Evolutionary conservation across 2,888 invertebrate genomes (phyloP).

Genomic region (Macrosiphum euphorbiae): DNA sequence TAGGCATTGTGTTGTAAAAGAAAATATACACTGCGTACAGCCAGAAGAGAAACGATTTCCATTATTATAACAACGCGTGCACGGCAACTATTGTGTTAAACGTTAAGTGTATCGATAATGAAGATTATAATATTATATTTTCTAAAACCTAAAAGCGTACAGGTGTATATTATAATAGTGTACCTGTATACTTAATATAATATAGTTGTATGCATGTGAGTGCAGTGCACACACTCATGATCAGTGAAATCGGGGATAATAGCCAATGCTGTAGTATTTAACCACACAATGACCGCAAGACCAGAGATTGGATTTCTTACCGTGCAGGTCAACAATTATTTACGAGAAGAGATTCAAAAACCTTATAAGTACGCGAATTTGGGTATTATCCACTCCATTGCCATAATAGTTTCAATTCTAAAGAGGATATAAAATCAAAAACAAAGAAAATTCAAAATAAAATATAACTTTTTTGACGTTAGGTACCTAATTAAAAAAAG

Average conservation of each 20-base stretch:
- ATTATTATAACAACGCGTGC: constrained; percentile 16
- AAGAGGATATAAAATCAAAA: neutral
- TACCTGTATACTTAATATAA: neutral
- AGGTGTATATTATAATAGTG: neutral
- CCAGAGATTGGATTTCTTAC: neutral
- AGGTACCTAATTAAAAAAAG: neutral
- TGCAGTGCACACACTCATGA: neutral
- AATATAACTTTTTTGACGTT: neutral
- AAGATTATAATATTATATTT: constrained; percentile 13
- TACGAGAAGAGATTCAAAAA: neutral
- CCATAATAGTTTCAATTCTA: neutral
- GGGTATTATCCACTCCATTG: neutral
- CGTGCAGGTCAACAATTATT: neutral
- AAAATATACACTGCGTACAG: neutral
- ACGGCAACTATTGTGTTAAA: constrained; percentile 14
- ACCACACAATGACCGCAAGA: constrained; percentile 6
- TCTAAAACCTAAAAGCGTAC: neutral
- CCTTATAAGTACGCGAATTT: neutral
- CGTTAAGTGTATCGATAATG: constrained; percentile 33
- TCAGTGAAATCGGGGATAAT: constrained; percentile 38
- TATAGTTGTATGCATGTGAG: neutral
- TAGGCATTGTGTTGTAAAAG: neutral
- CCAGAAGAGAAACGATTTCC: constrained; percentile 48
- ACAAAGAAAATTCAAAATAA: neutral
- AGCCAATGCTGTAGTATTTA: neutral